These are phyloP conservation scores for Zophobas atratus DNA, from an alignment of 1,140 invertebrate genomes.

Conservation along the genomic window DNA sequence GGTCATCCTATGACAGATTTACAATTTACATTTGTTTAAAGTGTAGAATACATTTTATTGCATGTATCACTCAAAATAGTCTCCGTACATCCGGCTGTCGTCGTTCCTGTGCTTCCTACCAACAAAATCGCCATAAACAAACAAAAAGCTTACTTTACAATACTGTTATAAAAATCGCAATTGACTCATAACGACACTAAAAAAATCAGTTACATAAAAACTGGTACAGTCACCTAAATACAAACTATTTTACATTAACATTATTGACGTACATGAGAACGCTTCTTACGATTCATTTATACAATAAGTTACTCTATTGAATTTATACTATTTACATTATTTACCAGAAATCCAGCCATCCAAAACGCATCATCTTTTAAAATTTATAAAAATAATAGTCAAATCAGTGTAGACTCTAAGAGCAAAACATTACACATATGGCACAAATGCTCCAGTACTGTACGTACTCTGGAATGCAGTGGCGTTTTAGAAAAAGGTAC, in stretches of 20 bases:
- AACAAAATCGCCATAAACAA: background rate
- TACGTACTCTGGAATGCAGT: constrained; percentile 1
- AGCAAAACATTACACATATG: constrained; percentile 45
- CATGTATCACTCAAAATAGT: constrained; percentile 51
- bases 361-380: constrained; percentile 2
- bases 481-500: constrained; percentile 12
- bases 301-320: constrained; percentile 15
- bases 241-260: constrained; percentile 35
- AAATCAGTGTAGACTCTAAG: constrained; percentile 13
- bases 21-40: constrained; percentile 52
- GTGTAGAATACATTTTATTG: constrained; percentile 57
- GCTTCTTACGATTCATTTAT: constrained; percentile 22
- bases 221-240: constrained; percentile 18
- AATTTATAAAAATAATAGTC: constrained; percentile 35
- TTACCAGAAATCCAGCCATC: constrained; percentile 13
- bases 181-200: constrained; percentile 24
- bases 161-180: constrained; percentile 39
- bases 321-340: constrained; percentile 27
- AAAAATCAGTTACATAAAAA: constrained; percentile 2
- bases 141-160: constrained; percentile 16
- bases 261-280: constrained; percentile 22
- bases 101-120: constrained; percentile 19
- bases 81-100: constrained; percentile 10
- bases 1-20: constrained; percentile 56
- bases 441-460: constrained; percentile 33